Percentiles rank a stretch among this genome's conserved stretches.
phyloP scores from a whole-genome alignment of 2,797 vertebrate genomes.

The Peromyscus aztecus region DNA sequence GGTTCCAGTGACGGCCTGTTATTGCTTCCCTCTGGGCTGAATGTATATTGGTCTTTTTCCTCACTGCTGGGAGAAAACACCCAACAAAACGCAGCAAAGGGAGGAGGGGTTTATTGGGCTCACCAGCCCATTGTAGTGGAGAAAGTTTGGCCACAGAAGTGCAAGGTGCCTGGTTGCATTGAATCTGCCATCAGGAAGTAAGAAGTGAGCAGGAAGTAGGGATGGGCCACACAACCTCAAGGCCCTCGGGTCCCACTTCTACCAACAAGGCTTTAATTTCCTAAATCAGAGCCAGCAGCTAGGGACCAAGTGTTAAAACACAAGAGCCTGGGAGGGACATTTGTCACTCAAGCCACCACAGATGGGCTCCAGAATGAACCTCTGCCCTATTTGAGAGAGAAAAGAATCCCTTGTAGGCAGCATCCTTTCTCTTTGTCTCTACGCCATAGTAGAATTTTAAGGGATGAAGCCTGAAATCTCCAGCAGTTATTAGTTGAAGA shows the following conservation, averaged over 20 bases:
- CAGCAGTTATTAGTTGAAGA: neutral
- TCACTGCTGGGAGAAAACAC: neutral
- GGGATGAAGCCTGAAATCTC: neutral
- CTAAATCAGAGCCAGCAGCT: neutral
- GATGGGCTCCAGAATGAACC: neutral
- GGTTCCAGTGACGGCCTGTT: neutral
- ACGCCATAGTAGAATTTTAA: neutral
- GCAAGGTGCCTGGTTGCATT: neutral
- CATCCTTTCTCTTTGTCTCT: neutral
- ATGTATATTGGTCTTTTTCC: neutral
- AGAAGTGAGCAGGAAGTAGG: neutral
- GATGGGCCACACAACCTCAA: neutral
- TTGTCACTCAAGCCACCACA: neutral
- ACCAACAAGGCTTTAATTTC: neutral
- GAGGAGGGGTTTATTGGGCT: neutral
- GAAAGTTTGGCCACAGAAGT: too few species aligned
- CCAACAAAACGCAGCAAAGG: neutral
- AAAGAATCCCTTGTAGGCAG: neutral
- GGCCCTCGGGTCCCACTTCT: neutral
- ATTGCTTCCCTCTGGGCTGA: neutral
- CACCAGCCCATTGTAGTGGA: neutral
- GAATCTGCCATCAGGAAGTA: neutral
- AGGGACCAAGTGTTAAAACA: neutral
- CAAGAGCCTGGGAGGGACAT: neutral
- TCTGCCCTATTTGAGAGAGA: neutral